Evolutionary conservation across 2,797 vertebrate species (phyloP).

Genomic region (Onychomys torridus): DNA sequence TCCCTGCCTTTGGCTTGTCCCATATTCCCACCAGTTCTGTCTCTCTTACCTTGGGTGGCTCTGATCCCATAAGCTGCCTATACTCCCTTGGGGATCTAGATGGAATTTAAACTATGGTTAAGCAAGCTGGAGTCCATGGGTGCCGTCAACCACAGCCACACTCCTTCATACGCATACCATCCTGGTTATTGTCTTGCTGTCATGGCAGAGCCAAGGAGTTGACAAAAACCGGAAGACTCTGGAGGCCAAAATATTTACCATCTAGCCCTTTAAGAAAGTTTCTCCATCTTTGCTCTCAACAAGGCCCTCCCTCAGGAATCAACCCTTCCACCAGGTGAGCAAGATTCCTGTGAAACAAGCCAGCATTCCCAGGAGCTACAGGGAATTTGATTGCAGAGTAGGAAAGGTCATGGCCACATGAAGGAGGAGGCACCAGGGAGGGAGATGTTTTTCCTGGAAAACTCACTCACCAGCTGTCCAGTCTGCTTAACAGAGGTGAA

Average conservation of each 20-base stretch:
- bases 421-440: background rate
- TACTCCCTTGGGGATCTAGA: background rate
- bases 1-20: background rate
- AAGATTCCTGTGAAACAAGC: background rate
- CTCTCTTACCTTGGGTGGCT: background rate
- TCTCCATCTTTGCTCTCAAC: background rate
- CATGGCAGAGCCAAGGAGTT: background rate
- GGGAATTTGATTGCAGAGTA: background rate
- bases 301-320: background rate
- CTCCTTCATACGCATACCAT: too few relatives aligned
- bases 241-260: background rate
- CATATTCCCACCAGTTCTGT: background rate
- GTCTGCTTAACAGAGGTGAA: constrained; percentile 44
- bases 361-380: background rate
- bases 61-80: background rate
- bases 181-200: background rate
- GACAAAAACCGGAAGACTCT: background rate
- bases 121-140: background rate
- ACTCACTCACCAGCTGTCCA: background rate
- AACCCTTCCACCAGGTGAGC: background rate
- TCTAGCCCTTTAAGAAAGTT: constrained; percentile 22
- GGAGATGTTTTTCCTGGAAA: background rate
- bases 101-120: background rate
- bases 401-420: fast-evolving
- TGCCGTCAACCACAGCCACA: background rate